phyloP scores from a whole-genome alignment of 2,888 invertebrate genomes.

The Drosophila incognita region DNA sequence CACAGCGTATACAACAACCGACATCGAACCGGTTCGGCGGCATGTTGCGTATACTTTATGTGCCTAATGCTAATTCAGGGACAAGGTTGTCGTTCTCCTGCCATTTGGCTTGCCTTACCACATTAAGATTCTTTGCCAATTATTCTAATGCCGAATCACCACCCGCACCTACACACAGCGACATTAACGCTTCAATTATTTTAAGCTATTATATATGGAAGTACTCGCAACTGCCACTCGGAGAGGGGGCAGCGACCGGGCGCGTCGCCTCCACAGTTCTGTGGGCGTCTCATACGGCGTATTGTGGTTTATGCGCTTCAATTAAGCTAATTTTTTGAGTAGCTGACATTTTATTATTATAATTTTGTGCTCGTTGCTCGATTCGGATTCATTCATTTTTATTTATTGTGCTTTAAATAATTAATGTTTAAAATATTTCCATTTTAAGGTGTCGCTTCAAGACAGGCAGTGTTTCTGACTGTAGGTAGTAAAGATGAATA shows the following conservation, averaged over 20 bases:
- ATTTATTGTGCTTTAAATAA: conserved; percentile 65
- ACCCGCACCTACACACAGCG: conserved; percentile 45
- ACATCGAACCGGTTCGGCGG: conserved; percentile 45
- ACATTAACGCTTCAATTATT: conserved; percentile 62
- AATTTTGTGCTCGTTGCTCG: conserved; percentile 58
- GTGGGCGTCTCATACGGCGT: conserved; percentile 35
- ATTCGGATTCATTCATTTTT: conserved; percentile 28
- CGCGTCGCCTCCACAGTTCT: conserved; percentile 19
- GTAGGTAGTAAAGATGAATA: conserved; percentile 42
- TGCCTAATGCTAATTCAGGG: conserved; percentile 42
- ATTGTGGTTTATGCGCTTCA: conserved; percentile 47
- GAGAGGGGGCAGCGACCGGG: conserved; percentile 48
- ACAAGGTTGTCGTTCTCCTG: conserved; percentile 61
- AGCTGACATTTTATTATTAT: conserved; percentile 68
- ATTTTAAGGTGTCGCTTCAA: conserved; percentile 39
- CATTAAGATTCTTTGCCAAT: conserved; percentile 61
- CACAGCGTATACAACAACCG: conserved; percentile 12
- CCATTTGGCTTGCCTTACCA: conserved; percentile 12
- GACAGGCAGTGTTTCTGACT: conserved; percentile 18
- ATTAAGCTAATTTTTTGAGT: conserved; percentile 62
- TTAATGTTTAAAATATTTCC: conserved; percentile 45
- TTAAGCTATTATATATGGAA: conserved; percentile 23
- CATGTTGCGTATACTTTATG: conserved; percentile 64
- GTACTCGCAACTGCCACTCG: conserved; percentile 31
- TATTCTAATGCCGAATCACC: conserved; percentile 54